Evolutionary conservation across 2,888 invertebrate genomes (phyloP).

Genomic region (Tuta absoluta): DNA sequence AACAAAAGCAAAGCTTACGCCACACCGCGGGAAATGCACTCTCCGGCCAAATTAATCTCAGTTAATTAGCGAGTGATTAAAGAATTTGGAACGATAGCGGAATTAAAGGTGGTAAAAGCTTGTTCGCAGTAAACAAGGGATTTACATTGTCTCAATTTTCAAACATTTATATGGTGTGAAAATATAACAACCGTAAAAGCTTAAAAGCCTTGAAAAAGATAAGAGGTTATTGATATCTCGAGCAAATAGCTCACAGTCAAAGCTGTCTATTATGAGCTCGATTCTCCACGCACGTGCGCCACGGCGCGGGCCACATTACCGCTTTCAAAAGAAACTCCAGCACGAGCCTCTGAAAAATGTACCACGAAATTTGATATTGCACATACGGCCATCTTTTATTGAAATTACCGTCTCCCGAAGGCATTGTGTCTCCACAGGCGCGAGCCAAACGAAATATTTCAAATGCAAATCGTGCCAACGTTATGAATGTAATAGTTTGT

Average conservation of each 20-base stretch:
- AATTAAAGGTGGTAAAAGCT: conserved; percentile 13
- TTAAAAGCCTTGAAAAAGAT: conserved; percentile 12
- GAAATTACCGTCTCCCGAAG: conserved; percentile 61
- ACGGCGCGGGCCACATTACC: conserved; percentile 70
- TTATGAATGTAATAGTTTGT: conserved; percentile 79
- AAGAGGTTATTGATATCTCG: conserved; percentile 9
- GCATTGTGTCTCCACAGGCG: conserved; percentile 72
- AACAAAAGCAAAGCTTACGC: conserved; percentile 77
- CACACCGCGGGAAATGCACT: conserved; percentile 62
- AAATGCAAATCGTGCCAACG: conserved; percentile 81
- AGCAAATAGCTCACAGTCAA: conserved; percentile 16
- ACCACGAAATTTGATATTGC: conserved; percentile 78
- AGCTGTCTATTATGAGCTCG: conserved; percentile 29
- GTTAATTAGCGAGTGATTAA: conserved; percentile 48
- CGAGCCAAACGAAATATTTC: conserved; percentile 76
- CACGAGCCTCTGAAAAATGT: conserved; percentile 78
- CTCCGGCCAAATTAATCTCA: conserved; percentile 60
- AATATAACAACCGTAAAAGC: background rate
- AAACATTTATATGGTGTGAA: background rate
- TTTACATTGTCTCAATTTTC: background rate
- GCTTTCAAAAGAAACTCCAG: conserved; percentile 58
- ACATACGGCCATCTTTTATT: conserved; percentile 55
- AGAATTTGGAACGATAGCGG: conserved; percentile 9
- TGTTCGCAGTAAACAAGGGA: background rate
- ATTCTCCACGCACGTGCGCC: conserved; percentile 75